These are phyloP conservation scores for Nymphalis polychloros DNA, from an alignment of 2,888 invertebrate species.

Conservation along the genomic window DNA sequence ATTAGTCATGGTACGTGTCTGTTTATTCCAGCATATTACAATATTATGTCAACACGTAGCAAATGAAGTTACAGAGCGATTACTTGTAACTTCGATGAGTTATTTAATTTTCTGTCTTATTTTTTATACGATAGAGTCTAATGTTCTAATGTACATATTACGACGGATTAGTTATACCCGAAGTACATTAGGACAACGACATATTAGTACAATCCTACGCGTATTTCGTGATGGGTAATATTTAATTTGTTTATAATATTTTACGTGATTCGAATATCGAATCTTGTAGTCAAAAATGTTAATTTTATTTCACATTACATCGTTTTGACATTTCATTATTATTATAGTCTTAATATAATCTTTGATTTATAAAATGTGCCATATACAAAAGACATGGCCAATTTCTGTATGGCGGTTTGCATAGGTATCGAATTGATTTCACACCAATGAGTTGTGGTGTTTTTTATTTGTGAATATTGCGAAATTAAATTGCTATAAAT, in stretches of 20 bases:
- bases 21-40: conserved; percentile 22
- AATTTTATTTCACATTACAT: no score
- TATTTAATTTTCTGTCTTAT: conserved; percentile 5
- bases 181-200: conserved; percentile 15
- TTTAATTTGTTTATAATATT: conserved; percentile 16
- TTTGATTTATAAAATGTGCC: no score
- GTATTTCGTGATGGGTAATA: conserved; percentile 6
- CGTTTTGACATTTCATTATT: no score
- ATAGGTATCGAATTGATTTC: no score
- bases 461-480: no score
- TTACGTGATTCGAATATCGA: conserved; percentile 18
- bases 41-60: conserved; percentile 27
- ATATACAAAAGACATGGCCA: no score
- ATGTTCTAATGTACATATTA: conserved; percentile 1
- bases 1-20: conserved; percentile 25
- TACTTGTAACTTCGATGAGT: background rate
- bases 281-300: no score
- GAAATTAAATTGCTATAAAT: no score
- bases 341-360: no score
- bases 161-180: conserved; percentile 21
- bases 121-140: background rate
- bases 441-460: no score
- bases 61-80: conserved; percentile 22
- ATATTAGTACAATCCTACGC: conserved; percentile 21
- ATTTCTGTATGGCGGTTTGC: no score